Evolutionary conservation across 2,797 vertebrate species (phyloP).

Genomic region (Sebastes nivosus): DNA sequence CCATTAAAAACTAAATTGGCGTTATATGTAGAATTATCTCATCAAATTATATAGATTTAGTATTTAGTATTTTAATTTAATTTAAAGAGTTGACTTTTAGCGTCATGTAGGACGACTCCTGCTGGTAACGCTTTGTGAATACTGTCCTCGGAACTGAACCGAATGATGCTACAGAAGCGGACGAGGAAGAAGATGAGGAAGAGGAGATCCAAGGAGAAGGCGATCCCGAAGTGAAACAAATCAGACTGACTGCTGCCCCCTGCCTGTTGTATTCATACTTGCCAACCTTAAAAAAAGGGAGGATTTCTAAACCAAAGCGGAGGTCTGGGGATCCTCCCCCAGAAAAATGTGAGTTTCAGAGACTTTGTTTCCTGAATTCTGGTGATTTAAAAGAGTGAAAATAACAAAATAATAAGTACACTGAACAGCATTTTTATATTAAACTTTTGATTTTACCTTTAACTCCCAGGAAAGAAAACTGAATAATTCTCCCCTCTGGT

Average conservation of each 20-base stretch:
- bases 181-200: neutral
- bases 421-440: no score
- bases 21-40: neutral
- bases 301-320: no score
- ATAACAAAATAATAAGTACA: no score
- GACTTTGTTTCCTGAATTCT: no score
- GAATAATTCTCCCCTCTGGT: no score
- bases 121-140: neutral
- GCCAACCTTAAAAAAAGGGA: no score
- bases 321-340: no score
- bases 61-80: neutral
- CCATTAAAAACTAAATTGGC: neutral
- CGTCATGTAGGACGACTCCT: no score
- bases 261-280: neutral
- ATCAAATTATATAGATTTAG: neutral
- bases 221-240: neutral
- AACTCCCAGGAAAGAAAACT: no score
- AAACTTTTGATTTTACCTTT: no score
- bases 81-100: neutral
- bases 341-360: no score
- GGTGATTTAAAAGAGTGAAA: no score
- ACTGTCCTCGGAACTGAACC: neutral
- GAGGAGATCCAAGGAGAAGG: neutral
- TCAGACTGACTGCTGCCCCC: neutral
- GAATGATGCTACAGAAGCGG: neutral